Conservation (phyloP, 2,113 vertebrate species). For the Elephantulus edwardii region DNA sequence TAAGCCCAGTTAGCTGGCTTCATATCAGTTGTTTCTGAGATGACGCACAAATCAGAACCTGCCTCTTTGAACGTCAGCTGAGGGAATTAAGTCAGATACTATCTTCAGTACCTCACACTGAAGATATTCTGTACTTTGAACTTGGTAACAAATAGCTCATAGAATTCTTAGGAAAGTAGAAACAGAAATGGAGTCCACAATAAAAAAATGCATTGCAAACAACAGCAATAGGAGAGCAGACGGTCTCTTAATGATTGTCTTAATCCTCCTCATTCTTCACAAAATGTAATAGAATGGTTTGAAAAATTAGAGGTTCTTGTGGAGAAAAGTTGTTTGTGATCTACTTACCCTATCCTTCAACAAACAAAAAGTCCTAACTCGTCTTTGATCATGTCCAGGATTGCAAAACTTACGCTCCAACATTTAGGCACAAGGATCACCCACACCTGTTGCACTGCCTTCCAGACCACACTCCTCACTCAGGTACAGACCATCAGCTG, state of each 20-base stretch:
- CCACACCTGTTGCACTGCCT: constrained; percentile 3
- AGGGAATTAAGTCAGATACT: neutral
- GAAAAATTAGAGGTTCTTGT: neutral
- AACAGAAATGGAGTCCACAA: neutral
- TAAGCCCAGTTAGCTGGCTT: neutral
- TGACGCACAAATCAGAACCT: neutral
- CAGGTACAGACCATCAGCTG: constrained; percentile 30
- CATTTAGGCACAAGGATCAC: neutral
- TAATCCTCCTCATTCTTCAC: neutral
- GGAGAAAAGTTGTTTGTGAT: neutral
- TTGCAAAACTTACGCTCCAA: constrained; percentile 32
- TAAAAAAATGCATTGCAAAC: neutral
- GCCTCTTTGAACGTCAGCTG: neutral
- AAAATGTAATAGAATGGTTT: neutral
- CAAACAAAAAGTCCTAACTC: neutral
- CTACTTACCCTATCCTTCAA: constrained; percentile 45
- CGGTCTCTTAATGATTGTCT: neutral
- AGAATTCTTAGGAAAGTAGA: neutral
- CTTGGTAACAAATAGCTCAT: neutral
- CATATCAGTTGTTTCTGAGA: neutral
- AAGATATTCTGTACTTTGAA: neutral
- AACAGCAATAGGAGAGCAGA: neutral
- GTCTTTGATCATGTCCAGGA: neutral
- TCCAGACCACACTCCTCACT: neutral
- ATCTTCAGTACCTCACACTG: neutral